Evolutionary conservation across 2,888 invertebrate species (phyloP).

Genomic region (Apocheima hispidaria): DNA sequence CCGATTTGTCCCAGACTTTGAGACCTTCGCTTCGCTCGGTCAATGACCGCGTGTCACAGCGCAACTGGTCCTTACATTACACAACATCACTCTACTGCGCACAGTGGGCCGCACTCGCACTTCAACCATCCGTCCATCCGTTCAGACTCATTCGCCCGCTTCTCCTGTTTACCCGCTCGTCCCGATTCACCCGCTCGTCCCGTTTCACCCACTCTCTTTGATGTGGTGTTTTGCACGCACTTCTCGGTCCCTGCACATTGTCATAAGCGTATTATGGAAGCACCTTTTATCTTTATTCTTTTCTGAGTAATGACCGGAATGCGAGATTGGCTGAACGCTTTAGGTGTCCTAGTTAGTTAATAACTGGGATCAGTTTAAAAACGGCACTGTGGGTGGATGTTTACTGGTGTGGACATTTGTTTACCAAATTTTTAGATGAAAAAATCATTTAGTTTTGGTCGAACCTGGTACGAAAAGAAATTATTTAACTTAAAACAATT

Average conservation of each 20-base stretch:
- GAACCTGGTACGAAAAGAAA: no score
- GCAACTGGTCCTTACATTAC: no score
- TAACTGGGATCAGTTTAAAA: slow-evolving; percentile 11
- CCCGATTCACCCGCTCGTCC: slow-evolving; percentile 58
- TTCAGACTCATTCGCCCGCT: slow-evolving; percentile 67
- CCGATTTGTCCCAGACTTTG: no score
- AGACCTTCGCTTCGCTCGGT: no score
- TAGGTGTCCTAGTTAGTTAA: slow-evolving; percentile 22
- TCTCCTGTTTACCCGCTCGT: slow-evolving; percentile 56
- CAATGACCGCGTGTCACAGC: no score
- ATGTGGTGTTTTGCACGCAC: slow-evolving; percentile 74
- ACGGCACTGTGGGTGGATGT: not conserved
- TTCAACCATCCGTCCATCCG: slow-evolving; percentile 59
- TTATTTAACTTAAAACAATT: no score
- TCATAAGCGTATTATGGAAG: slow-evolving; percentile 63
- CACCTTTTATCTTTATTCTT: slow-evolving; percentile 50
- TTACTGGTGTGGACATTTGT: not conserved
- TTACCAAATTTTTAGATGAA: not conserved
- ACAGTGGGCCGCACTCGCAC: slow-evolving; percentile 50
- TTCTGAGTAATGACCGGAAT: slow-evolving; percentile 41
- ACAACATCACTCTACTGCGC: slow-evolving; percentile 14
- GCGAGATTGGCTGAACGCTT: slow-evolving; percentile 40
- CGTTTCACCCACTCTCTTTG: slow-evolving; percentile 72
- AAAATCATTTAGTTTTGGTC: not conserved
- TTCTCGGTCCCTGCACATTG: slow-evolving; percentile 69